A percentile compares a stretch with the other conserved stretches of the same genome.
Evolutionary conservation across 1,140 invertebrate genomes (phyloP).

Genomic region (Drosophila kohkoa): DNA sequence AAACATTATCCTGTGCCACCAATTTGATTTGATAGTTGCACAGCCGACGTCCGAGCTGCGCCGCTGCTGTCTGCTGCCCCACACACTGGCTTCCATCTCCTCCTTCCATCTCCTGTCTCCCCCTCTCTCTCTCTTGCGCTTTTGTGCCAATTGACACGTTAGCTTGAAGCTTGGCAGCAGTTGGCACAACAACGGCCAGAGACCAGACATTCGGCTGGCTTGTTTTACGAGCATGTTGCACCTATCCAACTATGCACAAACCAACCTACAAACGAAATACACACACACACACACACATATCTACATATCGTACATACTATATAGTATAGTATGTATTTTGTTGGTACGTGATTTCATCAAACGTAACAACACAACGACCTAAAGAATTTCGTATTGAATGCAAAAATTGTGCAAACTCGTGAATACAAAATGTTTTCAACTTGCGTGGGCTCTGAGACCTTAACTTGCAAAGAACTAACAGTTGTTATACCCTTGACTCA

Average conservation of each 20-base stretch:
- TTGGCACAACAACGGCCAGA: slow-evolving; percentile 62
- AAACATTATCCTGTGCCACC: slow-evolving; percentile 82
- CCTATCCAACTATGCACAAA: slow-evolving; percentile 54
- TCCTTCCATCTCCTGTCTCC: background rate
- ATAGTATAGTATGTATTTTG: slow-evolving; percentile 23
- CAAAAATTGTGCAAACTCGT: slow-evolving; percentile 82
- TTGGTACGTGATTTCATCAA: slow-evolving; percentile 81
- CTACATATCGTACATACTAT: slow-evolving; percentile 40
- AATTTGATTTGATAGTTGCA: slow-evolving; percentile 81
- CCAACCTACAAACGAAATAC: slow-evolving; percentile 3
- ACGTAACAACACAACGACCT: slow-evolving; percentile 66
- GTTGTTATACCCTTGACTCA: slow-evolving; percentile 5
- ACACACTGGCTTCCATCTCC: background rate
- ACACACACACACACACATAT: slow-evolving; percentile 35
- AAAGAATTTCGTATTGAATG: slow-evolving; percentile 81
- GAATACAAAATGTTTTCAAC: slow-evolving; percentile 72
- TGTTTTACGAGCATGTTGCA: slow-evolving; percentile 80
- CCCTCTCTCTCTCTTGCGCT: background rate
- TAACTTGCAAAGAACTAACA: slow-evolving; percentile 45
- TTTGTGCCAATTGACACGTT: slow-evolving; percentile 75
- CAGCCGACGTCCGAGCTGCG: slow-evolving; percentile 47
- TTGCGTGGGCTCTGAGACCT: slow-evolving; percentile 36
- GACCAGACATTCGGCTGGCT: slow-evolving; percentile 61
- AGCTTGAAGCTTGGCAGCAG: slow-evolving; percentile 72
- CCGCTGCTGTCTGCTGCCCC: slow-evolving; percentile 7